These are phyloP conservation scores for Crocidura indochinensis DNA, from an alignment of 2,797 vertebrate genomes.

Conservation along the genomic window DNA sequence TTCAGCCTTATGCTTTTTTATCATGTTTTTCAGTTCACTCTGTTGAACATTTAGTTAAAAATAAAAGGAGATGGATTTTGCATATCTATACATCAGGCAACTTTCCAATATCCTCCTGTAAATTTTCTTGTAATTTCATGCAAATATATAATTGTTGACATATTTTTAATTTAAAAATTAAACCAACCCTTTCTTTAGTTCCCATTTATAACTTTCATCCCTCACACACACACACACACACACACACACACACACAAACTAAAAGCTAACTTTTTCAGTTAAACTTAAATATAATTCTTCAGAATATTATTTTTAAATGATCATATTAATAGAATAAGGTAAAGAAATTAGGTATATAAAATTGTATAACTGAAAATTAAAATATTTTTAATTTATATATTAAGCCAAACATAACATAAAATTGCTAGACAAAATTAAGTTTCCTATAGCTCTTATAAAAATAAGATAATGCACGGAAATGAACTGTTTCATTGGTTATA, in stretches of 20 bases:
- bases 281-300: background rate
- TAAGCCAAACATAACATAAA: slow-evolving; percentile 63
- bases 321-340: slow-evolving; percentile 54
- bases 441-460: slow-evolving; percentile 36
- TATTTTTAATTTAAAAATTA: slow-evolving; percentile 9
- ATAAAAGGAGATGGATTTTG: too few species aligned
- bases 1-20: too few species aligned
- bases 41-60: too few species aligned
- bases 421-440: slow-evolving; percentile 71
- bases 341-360: slow-evolving; percentile 70
- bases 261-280: slow-evolving; percentile 19
- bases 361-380: slow-evolving; percentile 63
- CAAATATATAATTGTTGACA: slow-evolving; percentile 52
- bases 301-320: slow-evolving; percentile 3
- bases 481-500: slow-evolving; percentile 63
- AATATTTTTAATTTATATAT: slow-evolving; percentile 68
- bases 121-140: background rate
- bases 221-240: background rate
- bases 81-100: too few species aligned
- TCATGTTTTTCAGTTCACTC: too few species aligned
- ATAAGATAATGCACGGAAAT: slow-evolving; percentile 34
- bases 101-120: background rate
- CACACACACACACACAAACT: slow-evolving; percentile 14
- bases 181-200: background rate
- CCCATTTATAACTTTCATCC: background rate